Percentiles rank a stretch among this genome's conserved stretches.
Evolutionary conservation across 2,113 vertebrate species (phyloP).

Genomic region (Eudyptes chrysolophus): DNA sequence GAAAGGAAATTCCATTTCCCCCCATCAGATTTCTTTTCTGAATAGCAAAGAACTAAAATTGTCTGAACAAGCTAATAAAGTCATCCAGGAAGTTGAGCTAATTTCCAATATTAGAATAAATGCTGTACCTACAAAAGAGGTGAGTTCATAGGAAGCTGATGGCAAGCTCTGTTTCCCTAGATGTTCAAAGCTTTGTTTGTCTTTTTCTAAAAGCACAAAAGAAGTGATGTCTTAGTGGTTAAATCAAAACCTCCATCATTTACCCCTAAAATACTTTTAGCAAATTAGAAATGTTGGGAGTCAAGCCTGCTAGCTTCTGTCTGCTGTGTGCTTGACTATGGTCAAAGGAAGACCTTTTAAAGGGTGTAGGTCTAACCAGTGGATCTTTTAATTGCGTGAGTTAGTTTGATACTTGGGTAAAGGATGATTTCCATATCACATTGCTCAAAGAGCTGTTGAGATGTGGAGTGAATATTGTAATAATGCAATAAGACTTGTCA

Average conservation of each 20-base stretch:
- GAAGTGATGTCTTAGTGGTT: background rate
- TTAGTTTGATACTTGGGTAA: background rate
- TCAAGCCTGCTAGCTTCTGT: background rate
- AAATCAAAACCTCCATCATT: background rate
- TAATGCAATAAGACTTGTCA: background rate
- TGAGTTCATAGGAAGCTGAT: constrained; percentile 64
- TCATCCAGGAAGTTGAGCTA: constrained; percentile 52
- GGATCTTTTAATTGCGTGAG: background rate
- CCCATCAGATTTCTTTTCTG: background rate
- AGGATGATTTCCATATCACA: background rate
- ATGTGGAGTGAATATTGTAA: background rate
- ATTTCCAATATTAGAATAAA: constrained; percentile 51
- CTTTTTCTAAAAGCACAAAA: constrained; percentile 5
- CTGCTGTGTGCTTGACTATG: background rate
- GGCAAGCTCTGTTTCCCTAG: constrained; percentile 5
- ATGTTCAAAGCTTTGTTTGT: constrained; percentile 22
- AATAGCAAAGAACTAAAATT: background rate
- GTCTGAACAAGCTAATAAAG: constrained; percentile 37
- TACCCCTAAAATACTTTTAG: background rate
- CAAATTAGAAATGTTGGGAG: background rate
- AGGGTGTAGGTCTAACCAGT: background rate
- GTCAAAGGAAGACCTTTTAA: background rate
- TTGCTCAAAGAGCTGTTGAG: background rate
- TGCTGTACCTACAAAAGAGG: constrained; percentile 26
- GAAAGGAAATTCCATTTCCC: background rate